phyloP scores from a whole-genome alignment of 2,113 vertebrate genomes.

The Pteropus alecto region DNA sequence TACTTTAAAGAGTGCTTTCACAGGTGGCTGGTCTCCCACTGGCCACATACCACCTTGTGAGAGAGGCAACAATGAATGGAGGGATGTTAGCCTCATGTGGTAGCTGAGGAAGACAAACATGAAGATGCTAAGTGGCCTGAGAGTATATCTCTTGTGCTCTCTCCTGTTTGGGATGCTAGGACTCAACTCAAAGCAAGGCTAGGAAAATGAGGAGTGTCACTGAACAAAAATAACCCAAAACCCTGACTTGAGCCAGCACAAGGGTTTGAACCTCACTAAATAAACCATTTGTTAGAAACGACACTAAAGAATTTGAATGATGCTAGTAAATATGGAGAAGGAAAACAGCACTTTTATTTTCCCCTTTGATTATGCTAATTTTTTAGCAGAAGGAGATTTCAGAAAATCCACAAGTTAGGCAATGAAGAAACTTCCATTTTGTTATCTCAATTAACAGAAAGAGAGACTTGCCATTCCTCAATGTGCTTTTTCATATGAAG shows the following conservation, averaged over 20 bases:
- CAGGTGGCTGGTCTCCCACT: background rate
- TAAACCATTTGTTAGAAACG: background rate
- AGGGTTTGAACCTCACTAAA: background rate
- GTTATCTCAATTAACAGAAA: background rate
- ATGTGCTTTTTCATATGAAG: background rate
- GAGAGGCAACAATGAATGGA: background rate
- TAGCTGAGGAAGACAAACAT: background rate
- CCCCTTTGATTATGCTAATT: background rate
- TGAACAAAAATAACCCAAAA: background rate
- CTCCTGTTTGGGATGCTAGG: rapidly evolving
- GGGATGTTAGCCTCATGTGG: rapidly evolving
- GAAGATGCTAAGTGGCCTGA: background rate
- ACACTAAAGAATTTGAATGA: background rate
- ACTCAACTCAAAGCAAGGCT: background rate
- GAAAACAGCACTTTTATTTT: background rate
- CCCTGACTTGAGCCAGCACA: background rate
- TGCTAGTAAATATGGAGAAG: background rate
- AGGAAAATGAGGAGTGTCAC: background rate
- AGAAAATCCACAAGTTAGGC: background rate
- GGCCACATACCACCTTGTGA: background rate
- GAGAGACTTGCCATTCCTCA: background rate
- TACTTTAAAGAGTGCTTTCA: background rate
- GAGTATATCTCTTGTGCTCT: rapidly evolving
- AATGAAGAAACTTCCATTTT: background rate
- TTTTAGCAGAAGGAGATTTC: background rate